Conservation (phyloP, 2,797 vertebrate species). For the Pseudocheirus occidentalis region DNA sequence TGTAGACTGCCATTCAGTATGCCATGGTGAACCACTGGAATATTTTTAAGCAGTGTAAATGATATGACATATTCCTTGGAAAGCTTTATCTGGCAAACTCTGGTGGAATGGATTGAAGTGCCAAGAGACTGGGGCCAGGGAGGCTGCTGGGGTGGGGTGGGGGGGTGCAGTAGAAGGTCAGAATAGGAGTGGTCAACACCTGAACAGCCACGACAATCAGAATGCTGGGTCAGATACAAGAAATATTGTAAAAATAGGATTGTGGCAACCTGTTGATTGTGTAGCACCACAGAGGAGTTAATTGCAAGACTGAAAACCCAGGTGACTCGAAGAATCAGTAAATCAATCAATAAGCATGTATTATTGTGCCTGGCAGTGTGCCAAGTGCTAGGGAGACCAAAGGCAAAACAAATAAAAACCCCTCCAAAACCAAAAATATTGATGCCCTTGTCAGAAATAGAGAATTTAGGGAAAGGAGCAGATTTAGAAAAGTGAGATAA, state of each 20-base stretch:
- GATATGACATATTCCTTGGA: background rate
- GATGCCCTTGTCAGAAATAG: background rate
- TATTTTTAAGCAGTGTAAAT: background rate
- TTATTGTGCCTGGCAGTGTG: background rate
- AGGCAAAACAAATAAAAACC: background rate
- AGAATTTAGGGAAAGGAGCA: background rate
- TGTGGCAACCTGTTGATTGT: background rate
- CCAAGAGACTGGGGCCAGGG: background rate
- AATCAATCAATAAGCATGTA: background rate
- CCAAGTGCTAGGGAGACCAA: background rate
- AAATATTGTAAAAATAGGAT: background rate
- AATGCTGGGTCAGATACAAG: background rate
- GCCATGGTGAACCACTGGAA: background rate
- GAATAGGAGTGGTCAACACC: background rate
- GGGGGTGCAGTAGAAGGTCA: background rate
- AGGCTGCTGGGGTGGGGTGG: background rate
- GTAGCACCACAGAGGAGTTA: background rate
- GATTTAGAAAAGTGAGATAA: background rate
- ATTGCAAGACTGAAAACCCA: background rate
- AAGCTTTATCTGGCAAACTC: background rate
- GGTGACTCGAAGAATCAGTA: background rate
- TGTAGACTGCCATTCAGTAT: background rate
- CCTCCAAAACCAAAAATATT: background rate
- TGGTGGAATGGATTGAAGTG: background rate
- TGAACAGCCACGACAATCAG: background rate